Conservation (phyloP, 2,113 vertebrate genomes). For the Gopherus evgoodei region DNA sequence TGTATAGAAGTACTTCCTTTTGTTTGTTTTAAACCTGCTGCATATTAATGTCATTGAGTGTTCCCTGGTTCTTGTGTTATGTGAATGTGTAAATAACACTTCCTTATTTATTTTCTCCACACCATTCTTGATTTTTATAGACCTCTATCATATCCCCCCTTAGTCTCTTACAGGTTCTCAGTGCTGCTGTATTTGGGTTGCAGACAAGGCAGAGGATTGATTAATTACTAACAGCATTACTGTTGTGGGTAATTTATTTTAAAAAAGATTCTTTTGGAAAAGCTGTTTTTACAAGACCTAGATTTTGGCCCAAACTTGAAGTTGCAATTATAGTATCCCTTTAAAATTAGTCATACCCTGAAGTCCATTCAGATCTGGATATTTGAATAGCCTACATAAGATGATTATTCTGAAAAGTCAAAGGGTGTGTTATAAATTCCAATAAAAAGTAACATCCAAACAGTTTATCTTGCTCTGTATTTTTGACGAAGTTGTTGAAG, state of each 20-base stretch:
- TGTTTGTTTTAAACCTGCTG: too few relatives aligned
- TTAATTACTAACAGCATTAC: background rate
- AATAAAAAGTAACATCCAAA: accelerated
- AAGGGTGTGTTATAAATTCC: accelerated
- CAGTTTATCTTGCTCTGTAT: accelerated
- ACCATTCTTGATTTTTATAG: background rate
- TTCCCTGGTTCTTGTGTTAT: too few relatives aligned
- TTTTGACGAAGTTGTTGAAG: background rate
- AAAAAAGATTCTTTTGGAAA: accelerated
- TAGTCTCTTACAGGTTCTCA: accelerated
- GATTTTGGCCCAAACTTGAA: background rate
- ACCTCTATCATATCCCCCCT: background rate
- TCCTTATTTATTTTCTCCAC: background rate
- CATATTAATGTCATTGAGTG: too few relatives aligned
- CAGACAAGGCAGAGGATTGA: background rate
- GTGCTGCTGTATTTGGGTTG: accelerated
- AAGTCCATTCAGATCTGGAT: accelerated
- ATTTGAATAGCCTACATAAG: background rate
- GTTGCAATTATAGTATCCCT: background rate
- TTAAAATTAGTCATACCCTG: accelerated
- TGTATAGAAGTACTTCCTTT: too few relatives aligned
- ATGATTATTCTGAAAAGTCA: background rate
- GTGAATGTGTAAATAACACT: background rate
- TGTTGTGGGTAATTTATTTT: accelerated
- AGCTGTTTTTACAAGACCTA: background rate